Conservation (phyloP, 2,888 invertebrate species). For the Drosophila yooni region DNA sequence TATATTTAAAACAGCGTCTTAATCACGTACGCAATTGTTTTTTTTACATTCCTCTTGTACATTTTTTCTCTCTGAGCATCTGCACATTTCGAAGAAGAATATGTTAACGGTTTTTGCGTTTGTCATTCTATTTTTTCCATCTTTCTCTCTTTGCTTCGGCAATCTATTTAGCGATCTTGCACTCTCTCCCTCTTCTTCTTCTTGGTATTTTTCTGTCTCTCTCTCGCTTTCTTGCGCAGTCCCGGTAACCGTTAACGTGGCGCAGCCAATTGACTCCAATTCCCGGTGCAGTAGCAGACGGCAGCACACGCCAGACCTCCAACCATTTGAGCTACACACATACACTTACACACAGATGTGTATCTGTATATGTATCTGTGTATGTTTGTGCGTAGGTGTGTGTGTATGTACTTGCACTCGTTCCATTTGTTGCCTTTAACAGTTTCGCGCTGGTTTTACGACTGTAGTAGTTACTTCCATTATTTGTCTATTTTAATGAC, state of each 20-base stretch:
- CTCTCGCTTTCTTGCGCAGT: conserved; percentile 5
- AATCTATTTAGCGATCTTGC: conserved; percentile 54
- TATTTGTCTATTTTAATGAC: conserved; percentile 48
- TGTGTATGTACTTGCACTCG: conserved; percentile 7
- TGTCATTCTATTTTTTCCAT: conserved; percentile 12
- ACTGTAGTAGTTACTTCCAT: conserved; percentile 31
- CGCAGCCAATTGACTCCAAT: conserved; percentile 55
- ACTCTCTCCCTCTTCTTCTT: conserved; percentile 5
- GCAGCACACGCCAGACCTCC: conserved; percentile 30
- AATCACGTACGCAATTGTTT: conserved; percentile 15
- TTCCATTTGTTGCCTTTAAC: conserved; percentile 38
- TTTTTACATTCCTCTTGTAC: conserved; percentile 2
- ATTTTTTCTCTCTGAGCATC: not conserved
- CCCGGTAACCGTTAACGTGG: conserved; percentile 52
- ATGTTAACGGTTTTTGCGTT: conserved; percentile 6
- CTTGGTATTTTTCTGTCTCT: not conserved
- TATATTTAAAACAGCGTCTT: not conserved
- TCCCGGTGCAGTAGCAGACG: conserved; percentile 17
- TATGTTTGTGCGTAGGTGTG: not conserved
- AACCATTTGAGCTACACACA: not conserved
- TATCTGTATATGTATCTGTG: not conserved
- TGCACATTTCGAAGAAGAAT: conserved; percentile 2
- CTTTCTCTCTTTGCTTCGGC: conserved; percentile 27
- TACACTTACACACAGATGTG: not conserved
- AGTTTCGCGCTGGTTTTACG: conserved; percentile 19